A percentile compares a stretch with the other conserved stretches of the same genome.
These are phyloP conservation scores for Ceyx cyanopectus DNA, from an alignment of 2,113 vertebrate genomes.

Conservation along the genomic window DNA sequence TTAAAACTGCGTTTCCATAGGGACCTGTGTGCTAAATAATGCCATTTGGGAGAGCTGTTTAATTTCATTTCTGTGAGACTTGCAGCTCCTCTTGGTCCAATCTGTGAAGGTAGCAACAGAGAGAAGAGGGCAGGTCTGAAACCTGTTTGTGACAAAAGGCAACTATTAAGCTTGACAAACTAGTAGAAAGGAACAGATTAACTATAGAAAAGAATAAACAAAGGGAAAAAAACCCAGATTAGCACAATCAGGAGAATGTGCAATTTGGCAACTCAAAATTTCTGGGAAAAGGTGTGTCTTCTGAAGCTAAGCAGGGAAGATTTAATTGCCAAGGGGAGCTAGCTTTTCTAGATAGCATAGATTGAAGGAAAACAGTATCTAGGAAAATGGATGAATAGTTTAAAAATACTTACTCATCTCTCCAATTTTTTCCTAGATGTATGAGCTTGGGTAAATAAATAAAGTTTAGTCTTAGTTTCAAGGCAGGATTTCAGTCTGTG, in stretches of 20 bases:
- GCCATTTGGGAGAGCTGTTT: conserved; percentile 25
- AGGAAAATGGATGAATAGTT: background rate
- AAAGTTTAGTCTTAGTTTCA: background rate
- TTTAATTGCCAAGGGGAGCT: background rate
- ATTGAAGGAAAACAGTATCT: background rate
- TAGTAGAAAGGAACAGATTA: background rate
- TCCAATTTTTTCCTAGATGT: background rate
- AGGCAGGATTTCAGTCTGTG: background rate
- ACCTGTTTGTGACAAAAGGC: background rate
- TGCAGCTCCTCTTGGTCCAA: background rate
- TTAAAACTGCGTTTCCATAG: background rate
- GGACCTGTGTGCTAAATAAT: fast-evolving
- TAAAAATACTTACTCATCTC: background rate
- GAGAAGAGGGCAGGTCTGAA: background rate
- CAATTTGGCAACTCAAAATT: background rate
- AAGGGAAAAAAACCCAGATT: fast-evolving
- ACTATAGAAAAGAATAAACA: background rate
- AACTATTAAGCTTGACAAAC: background rate
- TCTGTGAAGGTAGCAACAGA: background rate
- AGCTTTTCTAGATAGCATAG: background rate
- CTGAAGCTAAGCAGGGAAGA: background rate
- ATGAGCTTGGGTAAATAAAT: background rate
- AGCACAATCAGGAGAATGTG: background rate
- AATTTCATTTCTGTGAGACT: fast-evolving
- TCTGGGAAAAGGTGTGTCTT: background rate